Conservation (phyloP, 1,140 invertebrate species). For the Zaprionus inermis region DNA sequence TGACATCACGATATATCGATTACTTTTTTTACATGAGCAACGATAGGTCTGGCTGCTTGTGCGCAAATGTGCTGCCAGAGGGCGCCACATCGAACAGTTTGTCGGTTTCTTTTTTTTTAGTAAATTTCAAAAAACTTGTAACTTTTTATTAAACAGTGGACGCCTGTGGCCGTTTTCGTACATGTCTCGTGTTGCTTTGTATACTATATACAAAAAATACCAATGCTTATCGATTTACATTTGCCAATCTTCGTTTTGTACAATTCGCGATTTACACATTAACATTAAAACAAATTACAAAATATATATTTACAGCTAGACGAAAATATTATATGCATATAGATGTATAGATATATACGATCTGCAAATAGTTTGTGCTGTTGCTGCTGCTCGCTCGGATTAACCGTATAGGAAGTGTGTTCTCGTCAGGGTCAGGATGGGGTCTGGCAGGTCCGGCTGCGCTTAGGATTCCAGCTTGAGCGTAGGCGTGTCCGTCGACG, state of each 20-base stretch:
- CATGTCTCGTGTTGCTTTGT: slow-evolving; percentile 48
- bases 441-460: neutral
- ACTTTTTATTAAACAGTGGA: slow-evolving; percentile 79
- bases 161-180: slow-evolving; percentile 49
- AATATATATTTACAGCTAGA: slow-evolving; percentile 63
- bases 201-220: slow-evolving; percentile 68
- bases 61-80: neutral
- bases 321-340: slow-evolving; percentile 36
- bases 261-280: slow-evolving; percentile 72
- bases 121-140: slow-evolving; percentile 76
- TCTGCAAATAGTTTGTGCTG: slow-evolving; percentile 50
- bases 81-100: neutral
- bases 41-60: neutral
- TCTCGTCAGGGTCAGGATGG: slow-evolving; percentile 23
- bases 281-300: slow-evolving; percentile 49
- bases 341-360: slow-evolving; percentile 23
- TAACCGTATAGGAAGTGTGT: slow-evolving; percentile 54
- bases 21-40: neutral
- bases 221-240: slow-evolving; percentile 64
- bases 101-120: slow-evolving; percentile 18
- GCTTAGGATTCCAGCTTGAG: slow-evolving; percentile 50
- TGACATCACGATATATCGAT: neutral
- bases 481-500: slow-evolving; percentile 5
- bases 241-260: slow-evolving; percentile 66
- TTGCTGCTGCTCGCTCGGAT: slow-evolving; percentile 19